phyloP scores from a whole-genome alignment of 35 echinoderm and acorn worm species.

The Heliocidaris erythrogramma region DNA sequence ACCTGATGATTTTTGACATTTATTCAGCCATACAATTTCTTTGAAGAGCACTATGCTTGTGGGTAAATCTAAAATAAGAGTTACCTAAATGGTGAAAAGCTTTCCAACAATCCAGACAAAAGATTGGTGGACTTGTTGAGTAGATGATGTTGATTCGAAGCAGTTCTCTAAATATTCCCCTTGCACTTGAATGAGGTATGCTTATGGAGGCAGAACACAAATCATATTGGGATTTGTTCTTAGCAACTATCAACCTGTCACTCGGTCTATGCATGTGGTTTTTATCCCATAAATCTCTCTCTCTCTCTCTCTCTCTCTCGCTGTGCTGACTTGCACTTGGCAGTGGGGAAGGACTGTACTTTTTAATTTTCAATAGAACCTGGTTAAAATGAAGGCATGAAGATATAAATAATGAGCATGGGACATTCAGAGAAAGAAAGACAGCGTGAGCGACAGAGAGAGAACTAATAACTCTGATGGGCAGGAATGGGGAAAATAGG shows the following conservation, averaged over 20 bases:
- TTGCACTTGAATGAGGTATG: conserved; percentile 16
- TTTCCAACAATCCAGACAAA: not conserved
- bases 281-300: not conserved
- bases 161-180: not conserved
- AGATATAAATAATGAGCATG: no score
- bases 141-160: not conserved
- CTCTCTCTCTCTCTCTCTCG: not conserved
- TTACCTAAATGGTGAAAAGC: not conserved
- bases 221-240: conserved; percentile 11
- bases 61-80: not conserved
- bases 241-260: not conserved
- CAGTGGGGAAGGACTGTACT: not conserved
- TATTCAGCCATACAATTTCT: not conserved
- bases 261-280: not conserved
- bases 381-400: no score
- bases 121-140: not conserved
- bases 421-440: not conserved
- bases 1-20: not conserved
- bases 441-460: no score
- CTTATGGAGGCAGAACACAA: not conserved
- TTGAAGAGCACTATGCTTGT: not conserved
- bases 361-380: not conserved
- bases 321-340: not conserved
- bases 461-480: not conserved
- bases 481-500: no score